phyloP scores from a whole-genome alignment of 1,140 invertebrate genomes.

The Pseudomyrmex dendroicus region DNA sequence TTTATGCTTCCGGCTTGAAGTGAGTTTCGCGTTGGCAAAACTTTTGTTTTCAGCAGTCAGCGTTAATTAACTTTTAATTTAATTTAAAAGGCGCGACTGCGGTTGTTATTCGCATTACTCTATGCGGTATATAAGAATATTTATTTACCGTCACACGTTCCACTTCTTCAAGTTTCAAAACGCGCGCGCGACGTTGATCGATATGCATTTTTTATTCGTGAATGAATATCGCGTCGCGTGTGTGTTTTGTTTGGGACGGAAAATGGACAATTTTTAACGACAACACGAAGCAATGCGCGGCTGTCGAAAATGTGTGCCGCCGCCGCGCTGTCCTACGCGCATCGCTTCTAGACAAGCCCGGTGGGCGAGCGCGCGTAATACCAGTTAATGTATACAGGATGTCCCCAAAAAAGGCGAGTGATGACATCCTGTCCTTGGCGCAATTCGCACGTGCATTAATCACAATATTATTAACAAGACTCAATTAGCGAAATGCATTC shows the following conservation, averaged over 20 bases:
- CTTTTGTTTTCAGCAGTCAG: neutral
- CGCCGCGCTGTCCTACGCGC: constrained; percentile 27
- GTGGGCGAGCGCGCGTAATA: constrained; percentile 52
- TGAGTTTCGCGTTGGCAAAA: neutral
- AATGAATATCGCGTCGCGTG: neutral
- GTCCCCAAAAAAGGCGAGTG: constrained; percentile 26
- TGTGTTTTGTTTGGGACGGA: neutral
- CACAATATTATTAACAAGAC: neutral
- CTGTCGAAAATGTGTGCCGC: constrained; percentile 52
- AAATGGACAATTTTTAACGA: neutral
- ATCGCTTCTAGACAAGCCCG: neutral
- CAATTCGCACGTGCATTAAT: neutral
- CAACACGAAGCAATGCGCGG: neutral
- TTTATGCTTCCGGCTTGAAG: neutral
- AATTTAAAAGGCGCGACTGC: neutral
- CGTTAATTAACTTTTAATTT: neutral
- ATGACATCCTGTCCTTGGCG: constrained; percentile 19
- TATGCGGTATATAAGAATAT: neutral
- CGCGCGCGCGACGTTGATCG: neutral
- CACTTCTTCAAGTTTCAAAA: constrained; percentile 10
- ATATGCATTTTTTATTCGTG: neutral
- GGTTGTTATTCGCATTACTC: neutral
- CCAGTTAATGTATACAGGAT: constrained; percentile 54
- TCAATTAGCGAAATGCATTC: neutral
- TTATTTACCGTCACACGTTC: neutral